These are phyloP conservation scores for Montipora efflorescens DNA, from an alignment of 64 coral and sea anemone genomes.

Conservation along the genomic window DNA sequence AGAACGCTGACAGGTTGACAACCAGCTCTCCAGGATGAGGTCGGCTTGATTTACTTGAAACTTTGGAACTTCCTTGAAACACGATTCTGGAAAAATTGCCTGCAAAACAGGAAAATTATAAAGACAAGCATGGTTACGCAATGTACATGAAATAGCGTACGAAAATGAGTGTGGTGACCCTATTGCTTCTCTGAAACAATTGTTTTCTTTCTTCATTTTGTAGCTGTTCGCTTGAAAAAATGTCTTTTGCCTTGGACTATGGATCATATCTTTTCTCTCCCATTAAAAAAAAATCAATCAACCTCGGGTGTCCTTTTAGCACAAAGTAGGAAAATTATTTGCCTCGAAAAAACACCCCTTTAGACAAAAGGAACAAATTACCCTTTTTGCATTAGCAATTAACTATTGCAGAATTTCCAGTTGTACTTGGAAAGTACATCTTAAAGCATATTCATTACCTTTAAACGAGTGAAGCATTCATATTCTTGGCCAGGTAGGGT, in stretches of 20 bases:
- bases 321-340: too few species aligned
- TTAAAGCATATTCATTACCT: slow-evolving; percentile 42
- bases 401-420: too few species aligned
- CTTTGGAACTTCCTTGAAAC: slow-evolving; percentile 65
- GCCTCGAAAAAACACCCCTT: too few species aligned
- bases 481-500: slow-evolving; percentile 74
- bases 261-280: too few species aligned
- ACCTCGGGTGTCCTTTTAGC: too few species aligned
- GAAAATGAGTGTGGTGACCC: too few species aligned
- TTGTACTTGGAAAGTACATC: not conserved
- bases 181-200: not conserved
- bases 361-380: too few species aligned
- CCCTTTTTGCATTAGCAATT: too few species aligned
- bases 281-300: too few species aligned
- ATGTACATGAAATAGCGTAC: not conserved
- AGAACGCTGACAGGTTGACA: slow-evolving; percentile 20
- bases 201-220: not conserved
- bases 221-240: too few species aligned
- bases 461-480: slow-evolving; percentile 64
- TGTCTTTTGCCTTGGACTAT: too few species aligned
- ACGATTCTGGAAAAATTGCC: slow-evolving; percentile 20
- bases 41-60: slow-evolving; percentile 63
- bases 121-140: not conserved
- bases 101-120: not conserved
- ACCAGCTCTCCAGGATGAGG: slow-evolving; percentile 64